A percentile compares a stretch with the other conserved stretches of the same genome.
phyloP scores from a whole-genome alignment of 2,888 invertebrate species.

The Phyllotreta cruciferae region DNA sequence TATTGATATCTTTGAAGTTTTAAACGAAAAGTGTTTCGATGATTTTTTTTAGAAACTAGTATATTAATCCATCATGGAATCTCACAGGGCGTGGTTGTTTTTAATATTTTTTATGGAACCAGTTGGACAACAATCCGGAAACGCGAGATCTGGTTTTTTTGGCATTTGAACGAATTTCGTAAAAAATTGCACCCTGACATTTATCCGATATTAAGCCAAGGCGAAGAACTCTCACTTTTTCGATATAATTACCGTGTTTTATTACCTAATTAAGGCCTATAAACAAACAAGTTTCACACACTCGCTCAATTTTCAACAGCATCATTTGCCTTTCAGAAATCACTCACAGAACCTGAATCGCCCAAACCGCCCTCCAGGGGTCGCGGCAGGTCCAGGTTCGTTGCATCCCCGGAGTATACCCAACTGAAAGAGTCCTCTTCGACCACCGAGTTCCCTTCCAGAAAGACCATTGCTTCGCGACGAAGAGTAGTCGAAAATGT shows the following conservation, averaged over 20 bases:
- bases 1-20: not conserved
- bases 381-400: slow-evolving; percentile 55
- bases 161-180: slow-evolving; percentile 8
- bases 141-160: slow-evolving; percentile 3
- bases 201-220: slow-evolving; percentile 10
- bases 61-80: not conserved
- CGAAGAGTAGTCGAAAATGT: slow-evolving; percentile 43
- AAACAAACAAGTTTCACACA: slow-evolving; percentile 8
- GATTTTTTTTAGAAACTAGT: not conserved
- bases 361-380: slow-evolving; percentile 46
- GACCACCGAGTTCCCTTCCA: slow-evolving; percentile 33
- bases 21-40: not conserved
- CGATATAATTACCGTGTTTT: not conserved
- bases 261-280: not conserved
- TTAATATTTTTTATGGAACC: slow-evolving; percentile 1
- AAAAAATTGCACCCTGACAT: slow-evolving; percentile 9
- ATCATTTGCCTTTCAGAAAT: slow-evolving; percentile 42
- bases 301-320: not conserved
- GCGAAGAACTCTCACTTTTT: slow-evolving; percentile 15
- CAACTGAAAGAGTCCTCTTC: slow-evolving; percentile 38
- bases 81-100: slow-evolving; percentile 6
- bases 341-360: slow-evolving; percentile 43
- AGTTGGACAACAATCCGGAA: slow-evolving; percentile 12
- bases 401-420: slow-evolving; percentile 50
- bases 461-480: slow-evolving; percentile 42